Percentiles rank a stretch among this genome's conserved stretches.
Evolutionary conservation across 1,140 invertebrate genomes (phyloP).

Genomic region (Orius insidiosus): DNA sequence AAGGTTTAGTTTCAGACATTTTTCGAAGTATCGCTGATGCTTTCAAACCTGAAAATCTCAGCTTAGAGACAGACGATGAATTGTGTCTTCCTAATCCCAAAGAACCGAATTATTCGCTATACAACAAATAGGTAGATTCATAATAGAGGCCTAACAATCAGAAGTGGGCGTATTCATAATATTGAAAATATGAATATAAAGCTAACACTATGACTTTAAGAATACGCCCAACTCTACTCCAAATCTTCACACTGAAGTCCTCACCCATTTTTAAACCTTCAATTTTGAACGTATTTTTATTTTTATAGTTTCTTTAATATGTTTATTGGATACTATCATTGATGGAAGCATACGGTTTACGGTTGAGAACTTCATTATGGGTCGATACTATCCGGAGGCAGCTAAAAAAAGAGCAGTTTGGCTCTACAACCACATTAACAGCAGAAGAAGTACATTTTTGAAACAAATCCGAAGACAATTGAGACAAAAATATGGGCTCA

Average conservation of each 20-base stretch:
- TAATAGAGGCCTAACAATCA: no score
- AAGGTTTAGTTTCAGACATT: constrained; percentile 44
- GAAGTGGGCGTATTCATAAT: no score
- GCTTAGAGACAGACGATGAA: constrained; percentile 34
- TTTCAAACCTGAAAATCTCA: constrained; percentile 34
- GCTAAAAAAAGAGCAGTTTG: constrained; percentile 52
- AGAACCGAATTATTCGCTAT: constrained; percentile 41
- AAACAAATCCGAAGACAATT: constrained; percentile 47
- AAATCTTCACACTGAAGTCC: no score
- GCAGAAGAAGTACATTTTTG: constrained; percentile 43
- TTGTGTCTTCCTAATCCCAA: constrained; percentile 48
- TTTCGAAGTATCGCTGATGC: constrained; percentile 38
- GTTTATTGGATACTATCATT: constrained; percentile 42
- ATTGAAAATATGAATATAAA: no score
- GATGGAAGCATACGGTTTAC: constrained; percentile 59
- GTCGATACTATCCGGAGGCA: constrained; percentile 51
- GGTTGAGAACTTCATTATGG: constrained; percentile 56
- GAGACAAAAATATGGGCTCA: constrained; percentile 24
- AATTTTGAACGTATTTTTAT: neutral
- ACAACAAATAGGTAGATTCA: constrained; percentile 45
- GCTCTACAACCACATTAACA: constrained; percentile 62
- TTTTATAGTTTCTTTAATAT: neutral
- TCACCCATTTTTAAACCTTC: no score
- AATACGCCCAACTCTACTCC: no score
- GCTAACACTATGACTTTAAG: no score